Conservation (phyloP, 2,113 vertebrate species). For the Zapus hudsonius region DNA sequence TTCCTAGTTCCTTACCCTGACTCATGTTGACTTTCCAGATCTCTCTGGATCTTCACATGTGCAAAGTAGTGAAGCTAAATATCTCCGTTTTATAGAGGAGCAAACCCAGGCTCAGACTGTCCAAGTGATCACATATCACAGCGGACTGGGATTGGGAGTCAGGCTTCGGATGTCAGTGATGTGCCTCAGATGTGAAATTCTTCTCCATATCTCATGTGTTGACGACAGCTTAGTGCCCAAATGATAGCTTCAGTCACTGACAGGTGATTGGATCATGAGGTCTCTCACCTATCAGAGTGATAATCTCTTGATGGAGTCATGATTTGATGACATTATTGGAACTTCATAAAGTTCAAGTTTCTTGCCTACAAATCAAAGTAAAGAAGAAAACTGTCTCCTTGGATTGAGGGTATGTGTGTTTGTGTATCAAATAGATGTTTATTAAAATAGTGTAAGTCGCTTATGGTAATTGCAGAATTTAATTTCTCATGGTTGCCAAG, state of each 20-base stretch:
- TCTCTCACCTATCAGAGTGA: neutral
- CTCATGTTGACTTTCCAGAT: conserved; percentile 37
- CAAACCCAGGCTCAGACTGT: neutral
- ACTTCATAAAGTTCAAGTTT: neutral
- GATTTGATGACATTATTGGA: neutral
- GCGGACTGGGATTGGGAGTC: neutral
- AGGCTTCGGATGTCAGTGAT: neutral
- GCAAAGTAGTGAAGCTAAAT: too few relatives aligned
- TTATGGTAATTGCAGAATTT: too few relatives aligned
- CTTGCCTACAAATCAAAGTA: neutral
- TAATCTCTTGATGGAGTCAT: neutral
- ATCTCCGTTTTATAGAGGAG: neutral
- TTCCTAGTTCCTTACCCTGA: neutral
- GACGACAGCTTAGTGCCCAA: neutral
- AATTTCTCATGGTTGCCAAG: neutral
- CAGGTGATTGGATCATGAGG: neutral
- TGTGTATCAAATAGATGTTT: neutral
- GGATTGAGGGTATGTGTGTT: neutral
- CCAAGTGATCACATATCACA: neutral
- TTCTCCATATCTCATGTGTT: neutral
- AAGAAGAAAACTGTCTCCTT: neutral
- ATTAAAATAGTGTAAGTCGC: neutral
- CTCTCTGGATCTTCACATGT: neutral
- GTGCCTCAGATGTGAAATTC: neutral
- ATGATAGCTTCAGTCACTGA: neutral